Conservation (phyloP, 2,113 vertebrate genomes). For the Entomyzon cyanotis region DNA sequence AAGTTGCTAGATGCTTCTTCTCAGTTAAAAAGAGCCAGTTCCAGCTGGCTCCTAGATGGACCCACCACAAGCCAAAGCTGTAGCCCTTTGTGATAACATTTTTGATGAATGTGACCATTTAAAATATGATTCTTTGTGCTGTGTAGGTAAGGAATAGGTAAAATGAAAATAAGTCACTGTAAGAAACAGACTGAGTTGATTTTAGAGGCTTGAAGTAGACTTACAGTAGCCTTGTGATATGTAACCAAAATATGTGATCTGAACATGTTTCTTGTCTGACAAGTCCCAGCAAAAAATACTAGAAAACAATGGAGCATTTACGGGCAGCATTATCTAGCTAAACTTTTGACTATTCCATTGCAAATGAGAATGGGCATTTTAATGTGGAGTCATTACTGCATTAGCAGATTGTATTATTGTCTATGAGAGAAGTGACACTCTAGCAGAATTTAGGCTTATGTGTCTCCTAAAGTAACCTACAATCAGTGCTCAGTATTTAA, state of each 20-base stretch:
- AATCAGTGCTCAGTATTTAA: background rate
- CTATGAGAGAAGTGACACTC: background rate
- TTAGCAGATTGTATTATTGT: background rate
- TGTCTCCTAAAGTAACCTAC: background rate
- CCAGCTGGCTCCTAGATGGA: background rate
- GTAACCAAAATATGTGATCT: background rate
- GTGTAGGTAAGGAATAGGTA: background rate
- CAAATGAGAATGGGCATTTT: background rate
- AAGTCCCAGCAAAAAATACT: background rate
- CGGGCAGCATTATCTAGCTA: background rate
- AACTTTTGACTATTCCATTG: background rate
- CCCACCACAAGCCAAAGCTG: background rate
- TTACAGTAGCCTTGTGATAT: background rate
- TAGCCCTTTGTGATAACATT: background rate
- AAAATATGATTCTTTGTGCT: background rate
- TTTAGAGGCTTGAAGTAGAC: background rate
- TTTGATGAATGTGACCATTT: background rate
- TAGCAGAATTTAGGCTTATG: background rate
- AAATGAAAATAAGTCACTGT: background rate
- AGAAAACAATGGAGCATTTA: background rate
- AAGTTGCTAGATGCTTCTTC: background rate
- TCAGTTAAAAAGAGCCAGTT: background rate
- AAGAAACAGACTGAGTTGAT: background rate
- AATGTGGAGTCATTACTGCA: background rate
- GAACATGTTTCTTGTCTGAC: background rate